Conservation (phyloP, 2,797 vertebrate genomes). For the Acestrorhynchus altus region DNA sequence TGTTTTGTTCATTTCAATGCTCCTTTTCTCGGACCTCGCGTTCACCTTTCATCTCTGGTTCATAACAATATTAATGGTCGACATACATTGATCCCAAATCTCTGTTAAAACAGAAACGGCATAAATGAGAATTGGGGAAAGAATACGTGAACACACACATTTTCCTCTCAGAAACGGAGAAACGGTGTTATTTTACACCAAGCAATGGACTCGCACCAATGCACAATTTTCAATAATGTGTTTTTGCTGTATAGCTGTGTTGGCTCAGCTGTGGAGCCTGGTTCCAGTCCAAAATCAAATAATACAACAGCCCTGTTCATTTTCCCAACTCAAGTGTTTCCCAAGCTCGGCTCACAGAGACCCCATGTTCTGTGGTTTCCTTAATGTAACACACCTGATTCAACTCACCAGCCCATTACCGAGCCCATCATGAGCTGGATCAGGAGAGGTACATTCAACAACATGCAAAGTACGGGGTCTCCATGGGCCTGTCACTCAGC, state of each 20-base stretch:
- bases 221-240: neutral
- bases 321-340: neutral
- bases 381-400: neutral
- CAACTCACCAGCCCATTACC: neutral
- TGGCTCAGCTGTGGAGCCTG: constrained; percentile 1
- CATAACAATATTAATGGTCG: neutral
- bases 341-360: neutral
- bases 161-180: neutral
- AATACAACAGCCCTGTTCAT: neutral
- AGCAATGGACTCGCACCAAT: neutral
- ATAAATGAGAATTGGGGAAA: neutral
- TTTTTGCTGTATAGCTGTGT: neutral
- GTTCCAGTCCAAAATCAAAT: constrained; percentile 3
- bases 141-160: neutral
- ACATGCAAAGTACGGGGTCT: too few species aligned
- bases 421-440: neutral
- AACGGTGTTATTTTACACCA: neutral
- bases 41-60: constrained; percentile 8
- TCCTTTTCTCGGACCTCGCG: neutral
- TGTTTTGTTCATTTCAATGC: constrained; percentile 6
- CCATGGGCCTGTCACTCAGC: too few species aligned
- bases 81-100: constrained; percentile 5
- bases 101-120: neutral
- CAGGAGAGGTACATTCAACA: neutral
- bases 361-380: neutral